Evolutionary conservation across 1,140 invertebrate species (phyloP).

Genomic region (Paraescarpia echinospica): DNA sequence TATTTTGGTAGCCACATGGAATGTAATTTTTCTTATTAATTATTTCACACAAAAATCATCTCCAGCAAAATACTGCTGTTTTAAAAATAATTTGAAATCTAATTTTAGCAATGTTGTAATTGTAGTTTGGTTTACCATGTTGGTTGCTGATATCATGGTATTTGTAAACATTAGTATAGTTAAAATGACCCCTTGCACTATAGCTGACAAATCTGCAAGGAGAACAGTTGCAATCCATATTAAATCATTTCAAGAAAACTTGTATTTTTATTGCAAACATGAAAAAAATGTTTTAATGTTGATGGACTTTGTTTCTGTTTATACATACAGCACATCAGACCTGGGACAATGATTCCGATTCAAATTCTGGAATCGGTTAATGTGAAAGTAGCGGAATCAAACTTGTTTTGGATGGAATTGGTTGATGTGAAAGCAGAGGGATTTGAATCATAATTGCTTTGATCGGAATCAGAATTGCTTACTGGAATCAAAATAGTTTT

Average conservation of each 20-base stretch:
- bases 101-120: background rate
- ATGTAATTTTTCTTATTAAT: background rate
- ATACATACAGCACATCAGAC: background rate
- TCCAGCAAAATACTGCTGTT: background rate
- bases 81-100: background rate
- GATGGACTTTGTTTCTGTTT: background rate
- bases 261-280: too few species aligned
- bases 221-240: background rate
- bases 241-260: background rate
- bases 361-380: too few species aligned
- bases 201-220: background rate
- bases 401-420: too few species aligned
- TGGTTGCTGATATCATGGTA: background rate
- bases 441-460: too few species aligned
- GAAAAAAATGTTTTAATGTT: background rate
- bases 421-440: too few species aligned
- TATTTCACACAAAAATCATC: background rate
- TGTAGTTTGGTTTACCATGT: background rate
- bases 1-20: background rate
- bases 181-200: background rate
- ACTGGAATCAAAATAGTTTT: too few species aligned
- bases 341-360: too few species aligned
- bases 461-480: too few species aligned
- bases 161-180: background rate
- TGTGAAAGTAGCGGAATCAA: too few species aligned